These are phyloP conservation scores for Callimorpha dominula DNA, from an alignment of 2,888 invertebrate genomes.

Conservation along the genomic window DNA sequence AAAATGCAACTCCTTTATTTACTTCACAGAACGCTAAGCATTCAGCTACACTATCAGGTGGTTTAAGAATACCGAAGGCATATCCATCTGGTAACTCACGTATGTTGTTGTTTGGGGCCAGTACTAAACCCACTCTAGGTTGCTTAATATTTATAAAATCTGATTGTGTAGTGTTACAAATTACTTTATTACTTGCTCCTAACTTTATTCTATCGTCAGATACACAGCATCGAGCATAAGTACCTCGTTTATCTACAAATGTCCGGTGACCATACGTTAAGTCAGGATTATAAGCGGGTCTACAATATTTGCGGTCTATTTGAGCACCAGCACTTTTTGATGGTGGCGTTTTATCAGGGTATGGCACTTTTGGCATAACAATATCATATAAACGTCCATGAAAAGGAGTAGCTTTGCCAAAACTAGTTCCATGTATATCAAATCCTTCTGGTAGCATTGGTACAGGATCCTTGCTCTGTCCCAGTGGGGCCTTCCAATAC, in stretches of 20 bases:
- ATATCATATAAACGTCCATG: slow-evolving; percentile 73
- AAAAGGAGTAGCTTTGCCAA: slow-evolving; percentile 66
- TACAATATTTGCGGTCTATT: slow-evolving; percentile 67
- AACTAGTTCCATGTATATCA: slow-evolving; percentile 65
- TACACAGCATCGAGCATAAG: slow-evolving; percentile 77
- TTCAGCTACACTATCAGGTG: slow-evolving; percentile 78
- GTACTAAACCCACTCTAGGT: slow-evolving; percentile 70
- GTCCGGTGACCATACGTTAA: slow-evolving; percentile 79
- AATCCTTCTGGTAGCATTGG: slow-evolving; percentile 78
- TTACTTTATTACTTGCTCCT: slow-evolving; percentile 69
- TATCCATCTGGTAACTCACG: slow-evolving; percentile 76
- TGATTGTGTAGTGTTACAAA: slow-evolving; percentile 74
- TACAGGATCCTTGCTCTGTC: slow-evolving; percentile 63
- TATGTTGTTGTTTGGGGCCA: slow-evolving; percentile 83
- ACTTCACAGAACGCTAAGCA: slow-evolving; percentile 72
- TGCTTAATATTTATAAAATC: slow-evolving; percentile 70
- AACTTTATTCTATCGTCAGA: slow-evolving; percentile 68
- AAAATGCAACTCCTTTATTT: slow-evolving; percentile 70
- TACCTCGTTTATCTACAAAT: slow-evolving; percentile 79
- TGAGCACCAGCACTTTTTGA: slow-evolving; percentile 64
- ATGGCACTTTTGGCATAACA: slow-evolving; percentile 72
- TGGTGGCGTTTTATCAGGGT: slow-evolving; percentile 66
- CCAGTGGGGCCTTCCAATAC: slow-evolving; percentile 74
- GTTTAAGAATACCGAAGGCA: slow-evolving; percentile 77
- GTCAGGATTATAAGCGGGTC: slow-evolving; percentile 74